Base-by-base conservation (phyloP, 2,888 invertebrate species). In the Vandiemenella viatica region DNA sequence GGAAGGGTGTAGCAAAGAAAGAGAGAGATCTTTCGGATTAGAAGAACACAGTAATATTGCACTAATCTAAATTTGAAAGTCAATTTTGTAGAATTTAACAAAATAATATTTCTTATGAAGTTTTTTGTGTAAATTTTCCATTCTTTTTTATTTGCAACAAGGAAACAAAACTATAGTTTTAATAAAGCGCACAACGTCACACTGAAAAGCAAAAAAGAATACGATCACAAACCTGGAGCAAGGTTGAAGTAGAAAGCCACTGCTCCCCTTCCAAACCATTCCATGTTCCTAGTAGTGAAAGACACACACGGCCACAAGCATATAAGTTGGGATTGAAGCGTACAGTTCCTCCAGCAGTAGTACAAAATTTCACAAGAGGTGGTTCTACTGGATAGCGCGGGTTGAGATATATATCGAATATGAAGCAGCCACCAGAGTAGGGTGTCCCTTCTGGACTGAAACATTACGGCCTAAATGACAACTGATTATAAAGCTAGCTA, bases 241-340 rank as follows among this genome's bases (percentile, higher is more conserved):
- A 45, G 10, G 52, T 53, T 13, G 51, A 55, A 19, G 53, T 51
- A 13, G 46, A 44, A 43, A 40, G 37, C 55, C 55, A 55, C 19
- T 53, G 50, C 38, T 55, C 55, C 4, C 55, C 53, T 42, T 50
- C 46, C 19, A 50, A 16, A 15, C 53, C 53, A 16, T 43, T 50
- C 53, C 53, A 55, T 1, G 55, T 55, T 17, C 50, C 53, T n/a
- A 55, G 43, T 16, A 55, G 48, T 5, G 55, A 55, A n/a, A 55
- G 50, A 44, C 55, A 55, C 23, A 55, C 55, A 7, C 17, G 53
- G 37, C 55, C 55, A 43, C 46, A 47, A n/a, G 50, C 16, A 20
- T 55, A 55, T 4, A 55, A 45, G 44, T 55, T 55, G 16, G 55
- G 55, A 46, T 55, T 55, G 47, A 55, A 55, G 17, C 52, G 50